Base-by-base conservation (phyloP, 1,140 invertebrate genomes). In the Ruditapes philippinarum region DNA sequence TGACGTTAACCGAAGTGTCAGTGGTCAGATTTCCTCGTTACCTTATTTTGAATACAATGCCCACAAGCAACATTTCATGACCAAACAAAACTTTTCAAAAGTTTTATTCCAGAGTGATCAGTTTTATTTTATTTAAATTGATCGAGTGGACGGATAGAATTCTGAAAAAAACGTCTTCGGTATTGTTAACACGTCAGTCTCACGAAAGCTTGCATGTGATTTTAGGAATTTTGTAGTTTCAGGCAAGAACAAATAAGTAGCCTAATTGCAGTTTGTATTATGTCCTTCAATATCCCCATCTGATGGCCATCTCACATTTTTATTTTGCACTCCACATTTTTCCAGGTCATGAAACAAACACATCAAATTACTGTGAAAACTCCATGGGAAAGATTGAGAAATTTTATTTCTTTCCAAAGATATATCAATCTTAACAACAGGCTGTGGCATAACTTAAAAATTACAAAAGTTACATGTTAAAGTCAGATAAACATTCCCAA, bases 181-280 rank as follows among this genome's bases (percentile, higher is more conserved):
- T 54, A 78, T 78, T 51, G 74, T 76, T 49, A 28, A 51, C 73
- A 36, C 45, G 74, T 28, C 74, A 78, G 28, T 49, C 31, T 78
- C 74, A 76, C 25, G 45, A 78, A 78, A 78, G 74, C 74, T 78
- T 78, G 74, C 74, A 78, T 78, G 74, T 78, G 74, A 78, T 78
- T 78, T 78, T 78, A 78, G 54, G 74, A 78, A 78, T 78, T 25
- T 78, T 49, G 54, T 78, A 31, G 45, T 78, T 49, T 54, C n/a
- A 9, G 74, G 74, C 42, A 25, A 78, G 19, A 31, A 49, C 31
- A 1, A n/a, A n/a, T n/a, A n/a, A n/a, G n/a, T n/a, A n/a, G n/a
- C n/a, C n/a, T 51, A 36, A 78, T 78, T 78, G 54, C 25, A 25
- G 74, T 49, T 36, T 54, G 31, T 14, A 57, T 76, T 76, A 31